Conservation (phyloP, 2,888 invertebrate species). For the Polyommatus iphigenia region DNA sequence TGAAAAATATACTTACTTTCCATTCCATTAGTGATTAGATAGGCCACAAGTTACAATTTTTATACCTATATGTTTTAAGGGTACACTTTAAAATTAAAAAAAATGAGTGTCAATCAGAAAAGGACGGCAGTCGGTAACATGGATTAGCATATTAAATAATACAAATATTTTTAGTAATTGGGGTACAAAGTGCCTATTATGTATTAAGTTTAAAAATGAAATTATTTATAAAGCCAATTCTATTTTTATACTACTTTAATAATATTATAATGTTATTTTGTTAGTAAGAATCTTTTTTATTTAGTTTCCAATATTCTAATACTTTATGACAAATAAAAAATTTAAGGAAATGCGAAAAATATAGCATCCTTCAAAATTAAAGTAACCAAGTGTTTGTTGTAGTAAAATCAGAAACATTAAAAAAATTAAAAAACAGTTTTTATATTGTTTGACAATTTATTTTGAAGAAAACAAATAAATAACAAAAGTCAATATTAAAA, state of each 20-base stretch:
- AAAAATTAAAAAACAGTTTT: neutral
- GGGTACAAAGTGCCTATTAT: no score
- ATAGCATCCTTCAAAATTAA: neutral
- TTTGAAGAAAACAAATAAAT: conserved; percentile 28
- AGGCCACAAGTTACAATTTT: neutral
- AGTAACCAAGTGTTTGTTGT: neutral
- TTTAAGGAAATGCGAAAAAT: no score
- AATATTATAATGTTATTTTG: neutral
- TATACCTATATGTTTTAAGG: neutral
- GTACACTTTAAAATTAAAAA: no score
- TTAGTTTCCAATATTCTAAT: neutral
- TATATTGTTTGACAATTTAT: conserved; percentile 32
- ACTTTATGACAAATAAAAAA: no score
- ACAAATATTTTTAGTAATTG: no score
- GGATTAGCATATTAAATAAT: no score
- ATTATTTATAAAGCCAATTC: neutral
- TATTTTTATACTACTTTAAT: neutral
- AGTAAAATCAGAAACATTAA: neutral
- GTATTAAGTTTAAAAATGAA: no score
- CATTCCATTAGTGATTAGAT: conserved; percentile 49
- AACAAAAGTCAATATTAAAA: conserved; percentile 36
- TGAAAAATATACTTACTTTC: conserved; percentile 53
- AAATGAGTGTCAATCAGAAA: no score
- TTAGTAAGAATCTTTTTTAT: neutral
- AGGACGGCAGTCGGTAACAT: no score